A percentile compares a stretch with the other conserved stretches of the same genome.
Evolutionary conservation across 2,888 invertebrate species (phyloP).

Genomic region (Tenthredo scrophulariae): DNA sequence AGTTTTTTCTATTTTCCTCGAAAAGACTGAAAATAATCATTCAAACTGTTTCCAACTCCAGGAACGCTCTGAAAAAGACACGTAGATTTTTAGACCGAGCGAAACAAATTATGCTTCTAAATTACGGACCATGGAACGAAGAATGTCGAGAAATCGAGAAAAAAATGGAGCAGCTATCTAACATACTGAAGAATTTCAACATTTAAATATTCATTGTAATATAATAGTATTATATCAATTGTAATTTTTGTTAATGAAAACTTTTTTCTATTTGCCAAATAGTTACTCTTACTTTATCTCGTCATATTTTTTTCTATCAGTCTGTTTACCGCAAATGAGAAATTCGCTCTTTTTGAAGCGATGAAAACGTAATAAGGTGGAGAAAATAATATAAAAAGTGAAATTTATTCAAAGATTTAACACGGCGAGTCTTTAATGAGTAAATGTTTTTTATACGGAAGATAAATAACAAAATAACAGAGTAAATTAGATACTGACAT

Average conservation of each 20-base stretch:
- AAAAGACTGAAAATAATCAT: background rate
- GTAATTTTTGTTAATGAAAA: conserved; percentile 10
- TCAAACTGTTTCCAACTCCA: conserved; percentile 65
- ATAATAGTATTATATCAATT: background rate
- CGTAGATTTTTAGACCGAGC: conserved; percentile 80
- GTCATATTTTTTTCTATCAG: background rate
- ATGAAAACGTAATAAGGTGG: background rate
- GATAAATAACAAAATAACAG: background rate
- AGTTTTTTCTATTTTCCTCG: too few relatives aligned
- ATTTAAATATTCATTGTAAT: conserved; percentile 34
- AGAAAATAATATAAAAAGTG: background rate
- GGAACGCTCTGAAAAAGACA: conserved; percentile 79
- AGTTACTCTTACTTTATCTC: background rate
- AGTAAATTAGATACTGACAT: background rate
- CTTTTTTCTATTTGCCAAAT: conserved; percentile 6
- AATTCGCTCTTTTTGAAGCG: background rate
- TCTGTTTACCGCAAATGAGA: background rate
- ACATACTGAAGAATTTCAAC: conserved; percentile 68
- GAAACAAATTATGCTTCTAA: conserved; percentile 79
- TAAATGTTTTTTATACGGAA: background rate
- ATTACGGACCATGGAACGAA: conserved; percentile 81
- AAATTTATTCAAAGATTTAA: background rate
- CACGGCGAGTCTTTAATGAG: background rate
- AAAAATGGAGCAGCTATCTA: conserved; percentile 77
- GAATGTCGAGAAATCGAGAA: conserved; percentile 77